Evolutionary conservation across 2,113 vertebrate genomes (phyloP).

Genomic region (Clarias macrocephalus): DNA sequence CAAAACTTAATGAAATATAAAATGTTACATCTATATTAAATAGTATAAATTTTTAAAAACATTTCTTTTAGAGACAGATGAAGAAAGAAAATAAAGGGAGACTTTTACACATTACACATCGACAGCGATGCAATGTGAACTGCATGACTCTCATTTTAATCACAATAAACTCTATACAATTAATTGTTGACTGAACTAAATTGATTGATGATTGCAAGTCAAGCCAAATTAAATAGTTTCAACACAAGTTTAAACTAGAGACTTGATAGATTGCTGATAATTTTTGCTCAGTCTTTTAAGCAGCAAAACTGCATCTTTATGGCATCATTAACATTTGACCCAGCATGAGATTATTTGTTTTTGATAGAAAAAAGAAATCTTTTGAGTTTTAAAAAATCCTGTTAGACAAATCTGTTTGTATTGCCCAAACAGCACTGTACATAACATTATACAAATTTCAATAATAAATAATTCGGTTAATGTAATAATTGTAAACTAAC

Average conservation of each 20-base stretch:
- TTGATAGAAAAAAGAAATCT: background rate
- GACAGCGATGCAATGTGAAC: background rate
- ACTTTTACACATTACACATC: too few species aligned
- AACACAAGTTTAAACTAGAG: background rate
- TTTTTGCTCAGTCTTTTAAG: background rate
- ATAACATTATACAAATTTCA: background rate
- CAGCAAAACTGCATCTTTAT: background rate
- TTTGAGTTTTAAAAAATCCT: background rate
- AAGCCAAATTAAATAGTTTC: conserved; percentile 1
- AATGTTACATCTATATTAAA: background rate
- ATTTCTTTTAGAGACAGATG: background rate
- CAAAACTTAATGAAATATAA: background rate
- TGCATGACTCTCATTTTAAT: background rate
- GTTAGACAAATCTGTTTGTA: background rate
- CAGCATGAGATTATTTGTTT: background rate
- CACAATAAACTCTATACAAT: background rate
- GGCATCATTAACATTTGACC: background rate
- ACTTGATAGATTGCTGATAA: background rate
- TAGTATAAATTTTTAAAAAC: background rate
- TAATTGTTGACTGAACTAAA: background rate
- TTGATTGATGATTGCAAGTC: background rate
- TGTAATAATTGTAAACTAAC: background rate
- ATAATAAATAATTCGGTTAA: background rate
- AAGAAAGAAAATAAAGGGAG: background rate
- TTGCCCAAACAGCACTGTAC: background rate